Conservation (phyloP, 2,797 vertebrate genomes). For the Perodicticus potto region DNA sequence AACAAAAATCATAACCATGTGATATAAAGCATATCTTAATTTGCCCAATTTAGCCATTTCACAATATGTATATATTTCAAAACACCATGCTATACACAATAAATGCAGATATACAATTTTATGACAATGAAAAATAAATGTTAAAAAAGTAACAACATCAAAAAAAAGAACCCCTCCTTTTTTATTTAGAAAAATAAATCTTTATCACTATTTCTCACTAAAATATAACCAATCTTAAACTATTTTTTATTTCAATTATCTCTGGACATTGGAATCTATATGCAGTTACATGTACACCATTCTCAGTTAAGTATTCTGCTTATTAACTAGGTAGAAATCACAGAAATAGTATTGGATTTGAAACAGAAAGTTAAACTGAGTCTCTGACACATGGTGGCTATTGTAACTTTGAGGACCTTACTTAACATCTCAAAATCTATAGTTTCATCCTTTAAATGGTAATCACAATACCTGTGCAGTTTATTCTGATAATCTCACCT, state of each 20-base stretch:
- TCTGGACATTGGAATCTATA: not conserved
- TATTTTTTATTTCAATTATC: slow-evolving; percentile 22
- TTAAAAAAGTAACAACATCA: not conserved
- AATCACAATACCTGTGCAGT: not conserved
- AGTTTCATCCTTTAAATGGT: not conserved
- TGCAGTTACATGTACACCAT: not conserved
- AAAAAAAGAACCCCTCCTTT: not conserved
- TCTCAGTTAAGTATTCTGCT: not conserved
- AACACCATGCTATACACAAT: not conserved
- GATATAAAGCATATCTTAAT: not conserved
- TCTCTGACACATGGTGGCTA: not conserved
- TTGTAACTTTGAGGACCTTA: not conserved
- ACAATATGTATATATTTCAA: not conserved
- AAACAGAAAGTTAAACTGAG: not conserved
- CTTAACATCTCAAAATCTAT: not conserved
- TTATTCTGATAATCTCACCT: not conserved
- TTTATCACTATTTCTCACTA: not conserved
- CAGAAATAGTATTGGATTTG: not conserved
- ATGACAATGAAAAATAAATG: not conserved
- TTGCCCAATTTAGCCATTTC: not conserved
- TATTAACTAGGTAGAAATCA: not conserved
- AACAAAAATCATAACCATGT: not conserved
- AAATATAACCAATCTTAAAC: slow-evolving; percentile 16
- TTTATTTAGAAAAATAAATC: slow-evolving; percentile 17
- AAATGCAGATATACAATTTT: not conserved